Conservation (phyloP, 1,140 invertebrate genomes). For the Drosophila eugracilis region DNA sequence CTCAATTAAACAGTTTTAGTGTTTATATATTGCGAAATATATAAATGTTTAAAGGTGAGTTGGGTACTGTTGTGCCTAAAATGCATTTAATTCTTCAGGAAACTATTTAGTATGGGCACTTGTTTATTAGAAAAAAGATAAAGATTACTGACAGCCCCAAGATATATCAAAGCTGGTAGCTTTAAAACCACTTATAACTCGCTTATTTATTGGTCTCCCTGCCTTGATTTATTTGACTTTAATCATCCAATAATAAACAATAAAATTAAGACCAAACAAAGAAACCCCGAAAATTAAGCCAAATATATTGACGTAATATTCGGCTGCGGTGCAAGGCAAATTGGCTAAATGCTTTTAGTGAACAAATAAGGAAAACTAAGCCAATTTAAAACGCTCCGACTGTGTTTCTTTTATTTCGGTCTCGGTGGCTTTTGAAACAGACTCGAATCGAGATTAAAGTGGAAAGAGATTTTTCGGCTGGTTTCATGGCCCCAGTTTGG, state of each 20-base stretch:
- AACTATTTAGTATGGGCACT: no score
- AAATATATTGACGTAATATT: slow-evolving; percentile 50
- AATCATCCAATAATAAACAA: slow-evolving; percentile 55
- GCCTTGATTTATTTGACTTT: slow-evolving; percentile 51
- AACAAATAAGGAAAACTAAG: slow-evolving; percentile 49
- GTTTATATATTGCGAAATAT: slow-evolving; percentile 24
- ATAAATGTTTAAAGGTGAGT: neutral
- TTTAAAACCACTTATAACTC: slow-evolving; percentile 9
- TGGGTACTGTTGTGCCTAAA: neutral
- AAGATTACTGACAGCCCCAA: neutral
- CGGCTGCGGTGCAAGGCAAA: slow-evolving; percentile 26
- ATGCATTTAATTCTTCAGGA: neutral
- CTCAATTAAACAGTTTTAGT: slow-evolving; percentile 56
- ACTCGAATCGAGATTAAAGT: slow-evolving; percentile 30
- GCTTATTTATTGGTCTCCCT: slow-evolving; percentile 26
- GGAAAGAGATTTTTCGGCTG: slow-evolving; percentile 24
- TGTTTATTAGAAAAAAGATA: no score
- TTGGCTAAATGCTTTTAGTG: slow-evolving; percentile 38
- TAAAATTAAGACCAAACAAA: slow-evolving; percentile 36
- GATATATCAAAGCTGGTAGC: slow-evolving; percentile 10
- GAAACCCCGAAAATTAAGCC: slow-evolving; percentile 13
- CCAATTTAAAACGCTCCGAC: slow-evolving; percentile 36
- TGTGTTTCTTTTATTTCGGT: slow-evolving; percentile 18
- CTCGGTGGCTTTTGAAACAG: slow-evolving; percentile 37
- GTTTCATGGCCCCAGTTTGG: slow-evolving; percentile 30